phyloP scores from a whole-genome alignment of 2,113 vertebrate genomes.

The Pheucticus melanocephalus region DNA sequence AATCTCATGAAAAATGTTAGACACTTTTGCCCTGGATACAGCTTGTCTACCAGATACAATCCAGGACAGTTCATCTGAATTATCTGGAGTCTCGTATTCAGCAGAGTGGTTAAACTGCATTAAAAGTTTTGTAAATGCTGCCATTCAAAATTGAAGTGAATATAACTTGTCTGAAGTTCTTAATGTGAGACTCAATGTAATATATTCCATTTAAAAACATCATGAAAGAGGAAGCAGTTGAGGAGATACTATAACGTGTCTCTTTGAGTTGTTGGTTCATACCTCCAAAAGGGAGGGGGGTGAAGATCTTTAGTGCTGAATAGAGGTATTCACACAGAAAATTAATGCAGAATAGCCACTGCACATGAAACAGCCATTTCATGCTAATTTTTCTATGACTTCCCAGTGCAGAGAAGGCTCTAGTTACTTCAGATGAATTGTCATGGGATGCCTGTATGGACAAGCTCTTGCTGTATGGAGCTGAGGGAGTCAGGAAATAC shows the following conservation, averaged over 20 bases:
- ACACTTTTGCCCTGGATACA: background rate
- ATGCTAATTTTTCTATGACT: slow-evolving; percentile 35
- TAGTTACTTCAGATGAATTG: slow-evolving; percentile 25
- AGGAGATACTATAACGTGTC: background rate
- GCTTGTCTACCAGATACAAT: background rate
- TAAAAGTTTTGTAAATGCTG: background rate
- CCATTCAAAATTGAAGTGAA: background rate
- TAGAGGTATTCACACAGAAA: slow-evolving; percentile 36
- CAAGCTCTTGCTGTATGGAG: background rate
- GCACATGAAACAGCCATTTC: slow-evolving; percentile 22
- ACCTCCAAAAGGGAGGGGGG: background rate
- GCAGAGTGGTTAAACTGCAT: background rate
- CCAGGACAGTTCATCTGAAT: background rate
- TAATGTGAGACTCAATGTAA: background rate
- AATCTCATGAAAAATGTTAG: background rate
- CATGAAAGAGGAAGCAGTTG: background rate
- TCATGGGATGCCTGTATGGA: background rate
- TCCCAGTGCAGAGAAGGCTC: background rate
- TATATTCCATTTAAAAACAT: background rate
- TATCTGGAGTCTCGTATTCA: background rate
- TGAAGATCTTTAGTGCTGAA: background rate
- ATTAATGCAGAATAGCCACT: slow-evolving; percentile 7
- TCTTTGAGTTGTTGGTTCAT: background rate
- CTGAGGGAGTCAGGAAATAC: slow-evolving; percentile 11
- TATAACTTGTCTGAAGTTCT: background rate